Evolutionary conservation across 2,888 invertebrate species (phyloP).

Genomic region (Megamerina dolium): DNA sequence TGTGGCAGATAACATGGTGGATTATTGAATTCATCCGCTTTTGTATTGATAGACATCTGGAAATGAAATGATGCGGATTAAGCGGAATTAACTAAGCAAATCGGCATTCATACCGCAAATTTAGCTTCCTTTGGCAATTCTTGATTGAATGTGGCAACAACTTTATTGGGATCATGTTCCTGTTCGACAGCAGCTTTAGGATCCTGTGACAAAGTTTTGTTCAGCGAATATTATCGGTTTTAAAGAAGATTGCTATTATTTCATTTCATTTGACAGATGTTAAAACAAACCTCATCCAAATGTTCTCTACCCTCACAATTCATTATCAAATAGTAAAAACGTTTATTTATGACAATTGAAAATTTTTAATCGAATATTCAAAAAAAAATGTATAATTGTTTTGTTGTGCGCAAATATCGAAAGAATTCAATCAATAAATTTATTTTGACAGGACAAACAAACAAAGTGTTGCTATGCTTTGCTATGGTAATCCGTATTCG

Average conservation of each 20-base stretch:
- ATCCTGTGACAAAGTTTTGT: too few species aligned
- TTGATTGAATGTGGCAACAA: not conserved
- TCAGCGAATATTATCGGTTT: too few species aligned
- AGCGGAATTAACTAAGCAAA: not conserved
- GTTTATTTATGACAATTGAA: too few species aligned
- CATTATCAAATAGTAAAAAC: too few species aligned
- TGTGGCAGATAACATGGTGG: slow-evolving; percentile 56
- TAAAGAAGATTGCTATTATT: too few species aligned
- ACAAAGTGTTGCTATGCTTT: slow-evolving; percentile 16
- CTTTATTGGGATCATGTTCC: not conserved
- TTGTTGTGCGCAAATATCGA: too few species aligned
- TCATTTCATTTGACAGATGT: too few species aligned
- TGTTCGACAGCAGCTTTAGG: too few species aligned
- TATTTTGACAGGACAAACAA: slow-evolving; percentile 24
- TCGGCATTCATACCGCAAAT: slow-evolving; percentile 18
- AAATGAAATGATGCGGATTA: not conserved
- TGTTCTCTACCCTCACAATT: slow-evolving; percentile 2
- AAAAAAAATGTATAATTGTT: too few species aligned
- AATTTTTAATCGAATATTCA: too few species aligned
- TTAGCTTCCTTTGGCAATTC: slow-evolving; percentile 3
- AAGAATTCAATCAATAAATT: not conserved
- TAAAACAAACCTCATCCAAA: not conserved
- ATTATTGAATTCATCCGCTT: slow-evolving; percentile 35
- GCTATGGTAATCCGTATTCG: not conserved
- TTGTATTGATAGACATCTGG: slow-evolving; percentile 26